Conservation (phyloP, 1,140 invertebrate species). For the Drosophila pseudoananassae region DNA sequence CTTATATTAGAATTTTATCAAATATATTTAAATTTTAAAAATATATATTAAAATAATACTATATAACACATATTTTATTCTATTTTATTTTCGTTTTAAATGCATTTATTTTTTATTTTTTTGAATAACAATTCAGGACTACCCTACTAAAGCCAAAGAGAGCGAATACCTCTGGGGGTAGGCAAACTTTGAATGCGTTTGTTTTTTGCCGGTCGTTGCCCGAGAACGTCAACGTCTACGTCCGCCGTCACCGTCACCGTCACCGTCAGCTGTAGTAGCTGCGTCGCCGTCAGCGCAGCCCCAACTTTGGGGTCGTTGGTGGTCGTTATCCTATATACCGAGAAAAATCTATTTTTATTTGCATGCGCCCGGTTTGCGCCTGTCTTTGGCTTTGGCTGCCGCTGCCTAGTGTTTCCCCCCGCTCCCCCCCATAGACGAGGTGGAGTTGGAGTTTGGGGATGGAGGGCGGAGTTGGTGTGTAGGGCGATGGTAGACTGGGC, state of each 20-base stretch:
- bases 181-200: conserved; percentile 48
- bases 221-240: conserved; percentile 32
- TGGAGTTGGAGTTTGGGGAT: too few species aligned
- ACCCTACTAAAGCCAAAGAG: neutral
- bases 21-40: too few species aligned
- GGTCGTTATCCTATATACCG: conserved; percentile 84
- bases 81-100: neutral
- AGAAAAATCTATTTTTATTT: conserved; percentile 84
- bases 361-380: conserved; percentile 31
- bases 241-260: neutral
- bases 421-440: too few species aligned
- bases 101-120: neutral
- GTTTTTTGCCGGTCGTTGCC: conserved; percentile 75
- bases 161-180: conserved; percentile 24
- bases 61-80: neutral
- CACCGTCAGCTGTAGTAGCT: neutral
- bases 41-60: too few species aligned
- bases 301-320: conserved; percentile 81
- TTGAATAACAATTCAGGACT: neutral
- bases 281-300: conserved; percentile 4
- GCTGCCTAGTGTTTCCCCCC: too few species aligned
- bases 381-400: conserved; percentile 13
- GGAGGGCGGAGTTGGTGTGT: neutral
- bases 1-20: neutral
- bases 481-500: too few species aligned